phyloP scores from a whole-genome alignment of 2,888 invertebrate genomes.

The Drosophila monieri region DNA sequence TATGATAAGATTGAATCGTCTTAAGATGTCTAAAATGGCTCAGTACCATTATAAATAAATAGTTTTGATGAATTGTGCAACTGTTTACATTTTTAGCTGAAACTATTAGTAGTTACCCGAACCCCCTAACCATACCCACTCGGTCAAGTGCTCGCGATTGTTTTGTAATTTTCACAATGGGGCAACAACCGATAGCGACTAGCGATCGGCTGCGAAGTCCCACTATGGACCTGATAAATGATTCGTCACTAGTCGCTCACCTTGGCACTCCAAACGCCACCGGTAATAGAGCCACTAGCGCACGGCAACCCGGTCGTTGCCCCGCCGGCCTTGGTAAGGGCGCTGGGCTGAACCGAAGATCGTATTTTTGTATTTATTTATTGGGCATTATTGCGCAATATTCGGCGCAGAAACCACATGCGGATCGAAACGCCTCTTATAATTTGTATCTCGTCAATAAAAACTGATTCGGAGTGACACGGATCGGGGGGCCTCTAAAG shows the following conservation, averaged over 20 bases:
- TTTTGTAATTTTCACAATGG: not conserved
- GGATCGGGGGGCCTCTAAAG: not conserved
- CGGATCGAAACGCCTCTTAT: not conserved
- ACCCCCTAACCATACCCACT: not conserved
- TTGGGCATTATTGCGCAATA: not conserved
- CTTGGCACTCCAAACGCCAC: not conserved
- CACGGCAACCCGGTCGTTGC: not conserved
- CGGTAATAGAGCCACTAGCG: not conserved
- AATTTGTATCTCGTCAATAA: not conserved
- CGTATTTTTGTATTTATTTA: not conserved
- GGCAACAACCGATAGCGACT: conserved; percentile 1
- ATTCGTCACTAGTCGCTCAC: conserved; percentile 1
- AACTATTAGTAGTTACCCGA: not conserved
- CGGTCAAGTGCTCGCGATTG: not conserved
- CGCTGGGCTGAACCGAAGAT: not conserved
- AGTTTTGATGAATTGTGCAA: too few species aligned
- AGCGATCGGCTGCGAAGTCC: not conserved
- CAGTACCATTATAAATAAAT: too few species aligned
- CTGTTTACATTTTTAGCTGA: too few species aligned
- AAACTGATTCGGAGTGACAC: not conserved
- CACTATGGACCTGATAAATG: not conserved
- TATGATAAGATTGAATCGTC: too few species aligned
- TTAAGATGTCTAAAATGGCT: too few species aligned
- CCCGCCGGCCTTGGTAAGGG: not conserved
- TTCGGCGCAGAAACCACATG: not conserved